A percentile compares a stretch with the other conserved stretches of the same genome.
phyloP scores from a whole-genome alignment of 2,888 invertebrate genomes.

The Agrochola lychnidis region DNA sequence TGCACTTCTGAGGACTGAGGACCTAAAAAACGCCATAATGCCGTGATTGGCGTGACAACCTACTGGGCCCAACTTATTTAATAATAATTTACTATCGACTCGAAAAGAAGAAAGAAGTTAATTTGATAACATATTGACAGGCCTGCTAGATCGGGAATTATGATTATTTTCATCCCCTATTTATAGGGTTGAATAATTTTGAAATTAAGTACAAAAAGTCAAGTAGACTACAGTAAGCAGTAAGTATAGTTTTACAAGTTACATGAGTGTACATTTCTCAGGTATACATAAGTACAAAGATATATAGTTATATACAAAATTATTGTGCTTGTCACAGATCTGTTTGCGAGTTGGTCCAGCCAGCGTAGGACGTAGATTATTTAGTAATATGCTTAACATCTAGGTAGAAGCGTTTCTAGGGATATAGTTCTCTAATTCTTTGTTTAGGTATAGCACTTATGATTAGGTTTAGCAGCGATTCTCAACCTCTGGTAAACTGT shows the following conservation, averaged over 20 bases:
- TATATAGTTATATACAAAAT: slow-evolving; percentile 83
- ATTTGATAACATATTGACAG: not conserved
- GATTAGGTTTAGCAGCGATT: slow-evolving; percentile 18
- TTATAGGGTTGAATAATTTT: not conserved
- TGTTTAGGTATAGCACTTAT: slow-evolving; percentile 1
- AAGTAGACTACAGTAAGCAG: slow-evolving; percentile 31
- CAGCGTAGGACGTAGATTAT: slow-evolving; percentile 71
- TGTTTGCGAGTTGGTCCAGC: slow-evolving; percentile 81
- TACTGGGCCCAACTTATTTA: no score
- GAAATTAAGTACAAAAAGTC: slow-evolving; percentile 12
- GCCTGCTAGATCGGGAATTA: not conserved
- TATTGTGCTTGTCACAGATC: slow-evolving; percentile 89
- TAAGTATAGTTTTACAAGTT: slow-evolving; percentile 47
- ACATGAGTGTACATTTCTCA: slow-evolving; percentile 75
- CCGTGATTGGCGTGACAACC: no score
- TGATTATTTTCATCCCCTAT: not conserved
- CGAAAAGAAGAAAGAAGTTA: not conserved
- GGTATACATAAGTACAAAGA: slow-evolving; percentile 75
- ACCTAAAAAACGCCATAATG: no score
- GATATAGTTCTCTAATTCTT: slow-evolving; percentile 35
- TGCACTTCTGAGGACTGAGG: no score
- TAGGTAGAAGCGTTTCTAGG: slow-evolving; percentile 51
- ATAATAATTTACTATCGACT: no score
- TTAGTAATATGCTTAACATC: slow-evolving; percentile 37
- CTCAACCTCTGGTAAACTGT: not conserved